phyloP scores from a whole-genome alignment of 2,888 invertebrate genomes.

The Dromius quadrimaculatus region DNA sequence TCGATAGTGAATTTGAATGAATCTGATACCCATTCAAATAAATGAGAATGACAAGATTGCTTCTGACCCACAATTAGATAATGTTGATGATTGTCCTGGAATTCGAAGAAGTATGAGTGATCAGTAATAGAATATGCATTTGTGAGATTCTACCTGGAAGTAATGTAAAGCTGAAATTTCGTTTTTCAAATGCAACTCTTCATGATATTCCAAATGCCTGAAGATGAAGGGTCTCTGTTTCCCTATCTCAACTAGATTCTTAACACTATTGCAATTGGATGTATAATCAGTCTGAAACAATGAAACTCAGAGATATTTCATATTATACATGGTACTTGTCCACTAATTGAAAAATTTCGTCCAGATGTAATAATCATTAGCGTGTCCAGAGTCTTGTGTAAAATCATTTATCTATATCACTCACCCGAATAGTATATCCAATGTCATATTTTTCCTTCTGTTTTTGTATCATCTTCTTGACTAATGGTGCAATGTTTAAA shows the following conservation, averaged over 20 bases:
- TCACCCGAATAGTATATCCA: slow-evolving; percentile 60
- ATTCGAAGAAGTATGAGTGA: slow-evolving; percentile 48
- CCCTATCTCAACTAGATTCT: slow-evolving; percentile 59
- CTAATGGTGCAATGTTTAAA: slow-evolving; percentile 60
- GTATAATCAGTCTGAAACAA: slow-evolving; percentile 61
- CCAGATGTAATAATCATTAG: too few species aligned
- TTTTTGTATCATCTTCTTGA: slow-evolving; percentile 59
- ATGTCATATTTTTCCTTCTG: slow-evolving; percentile 57
- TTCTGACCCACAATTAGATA: slow-evolving; percentile 65
- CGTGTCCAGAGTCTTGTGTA: too few species aligned
- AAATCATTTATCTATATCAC: too few species aligned
- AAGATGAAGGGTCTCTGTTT: slow-evolving; percentile 66
- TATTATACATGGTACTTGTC: too few species aligned
- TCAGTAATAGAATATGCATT: slow-evolving; percentile 41
- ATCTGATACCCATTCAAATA: slow-evolving; percentile 65
- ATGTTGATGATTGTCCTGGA: slow-evolving; percentile 58
- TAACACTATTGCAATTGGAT: slow-evolving; percentile 62
- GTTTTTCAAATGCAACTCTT: slow-evolving; percentile 60
- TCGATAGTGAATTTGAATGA: slow-evolving; percentile 60
- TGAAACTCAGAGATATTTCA: too few species aligned
- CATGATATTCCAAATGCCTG: slow-evolving; percentile 67
- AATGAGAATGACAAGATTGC: slow-evolving; percentile 64
- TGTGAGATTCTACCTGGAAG: slow-evolving; percentile 59
- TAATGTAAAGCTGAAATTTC: slow-evolving; percentile 60
- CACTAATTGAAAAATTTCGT: too few species aligned